Evolutionary conservation across 2,113 vertebrate genomes (phyloP).

Genomic region (Nicator chloris): DNA sequence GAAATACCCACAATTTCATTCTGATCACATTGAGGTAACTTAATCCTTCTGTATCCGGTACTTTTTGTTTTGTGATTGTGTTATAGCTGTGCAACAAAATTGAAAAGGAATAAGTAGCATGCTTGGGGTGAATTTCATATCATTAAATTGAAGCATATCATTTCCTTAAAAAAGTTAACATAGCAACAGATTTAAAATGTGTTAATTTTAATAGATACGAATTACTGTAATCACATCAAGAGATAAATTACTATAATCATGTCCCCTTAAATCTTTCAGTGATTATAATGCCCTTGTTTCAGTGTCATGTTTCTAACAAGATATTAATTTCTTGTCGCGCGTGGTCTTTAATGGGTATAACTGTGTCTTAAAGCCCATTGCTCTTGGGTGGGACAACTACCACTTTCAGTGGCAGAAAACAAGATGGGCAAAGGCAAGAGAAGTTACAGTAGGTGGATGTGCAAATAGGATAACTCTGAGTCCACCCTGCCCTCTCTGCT

Average conservation of each 20-base stretch:
- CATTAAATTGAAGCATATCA: not conserved
- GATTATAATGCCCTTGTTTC: slow-evolving; percentile 1
- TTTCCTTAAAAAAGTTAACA: slow-evolving; percentile 29
- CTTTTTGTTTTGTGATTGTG: not conserved
- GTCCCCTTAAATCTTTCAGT: not conserved
- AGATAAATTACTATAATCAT: slow-evolving; percentile 39
- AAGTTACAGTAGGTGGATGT: not conserved
- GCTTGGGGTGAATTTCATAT: not conserved
- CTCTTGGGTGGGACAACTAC: not conserved
- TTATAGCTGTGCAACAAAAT: not conserved
- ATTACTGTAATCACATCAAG: slow-evolving; percentile 24
- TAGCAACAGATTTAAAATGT: slow-evolving; percentile 3
- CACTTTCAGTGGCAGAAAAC: not conserved
- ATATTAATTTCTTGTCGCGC: not conserved
- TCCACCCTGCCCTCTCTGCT: not conserved
- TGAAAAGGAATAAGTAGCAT: not conserved
- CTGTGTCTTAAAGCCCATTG: not conserved
- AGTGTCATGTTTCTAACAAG: slow-evolving; percentile 4
- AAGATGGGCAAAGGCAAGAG: not conserved
- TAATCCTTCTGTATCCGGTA: not conserved
- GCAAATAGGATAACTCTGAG: not conserved
- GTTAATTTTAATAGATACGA: slow-evolving; percentile 40
- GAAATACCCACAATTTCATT: not conserved
- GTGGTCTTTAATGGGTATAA: not conserved
- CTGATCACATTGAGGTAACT: not conserved